phyloP scores from a whole-genome alignment of 2,888 invertebrate species.

The Myopa tessellatipennis region DNA sequence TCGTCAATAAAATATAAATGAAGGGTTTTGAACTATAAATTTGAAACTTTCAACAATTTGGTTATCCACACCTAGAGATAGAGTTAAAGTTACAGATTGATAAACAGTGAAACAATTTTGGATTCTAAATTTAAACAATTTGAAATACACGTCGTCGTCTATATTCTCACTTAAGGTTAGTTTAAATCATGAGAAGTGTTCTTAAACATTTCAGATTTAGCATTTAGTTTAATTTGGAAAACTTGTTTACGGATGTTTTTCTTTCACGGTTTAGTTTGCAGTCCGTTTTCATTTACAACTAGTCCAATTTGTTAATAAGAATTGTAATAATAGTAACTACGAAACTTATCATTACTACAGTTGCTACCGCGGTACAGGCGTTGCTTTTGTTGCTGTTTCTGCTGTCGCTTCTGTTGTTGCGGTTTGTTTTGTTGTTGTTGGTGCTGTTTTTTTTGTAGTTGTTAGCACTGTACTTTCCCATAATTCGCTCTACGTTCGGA shows the following conservation, averaged over 20 bases:
- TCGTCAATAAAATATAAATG: slow-evolving; percentile 27
- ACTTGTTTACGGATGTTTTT: slow-evolving; percentile 37
- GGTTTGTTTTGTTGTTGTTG: slow-evolving; percentile 22
- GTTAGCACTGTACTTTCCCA: slow-evolving; percentile 68
- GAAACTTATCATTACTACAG: slow-evolving; percentile 31
- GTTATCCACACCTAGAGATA: too few species aligned
- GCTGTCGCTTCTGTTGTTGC: slow-evolving; percentile 17
- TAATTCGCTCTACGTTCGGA: slow-evolving; percentile 64
- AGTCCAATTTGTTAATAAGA: slow-evolving; percentile 45
- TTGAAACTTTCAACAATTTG: neutral
- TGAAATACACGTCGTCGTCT: neutral
- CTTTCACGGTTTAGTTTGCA: slow-evolving; percentile 23
- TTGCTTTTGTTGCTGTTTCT: neutral
- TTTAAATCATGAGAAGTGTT: slow-evolving; percentile 26
- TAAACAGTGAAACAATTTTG: neutral
- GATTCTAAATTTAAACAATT: neutral
- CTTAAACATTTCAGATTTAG: slow-evolving; percentile 27
- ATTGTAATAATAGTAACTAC: slow-evolving; percentile 37
- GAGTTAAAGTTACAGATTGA: neutral
- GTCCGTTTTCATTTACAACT: slow-evolving; percentile 14
- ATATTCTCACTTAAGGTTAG: slow-evolving; percentile 26
- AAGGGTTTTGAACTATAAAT: neutral
- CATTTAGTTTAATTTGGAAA: slow-evolving; percentile 44
- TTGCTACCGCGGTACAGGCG: slow-evolving; percentile 24
- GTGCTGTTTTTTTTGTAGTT: slow-evolving; percentile 47